Base-by-base conservation (phyloP, 2,113 vertebrate species). In the Entomyzon cyanotis region DNA sequence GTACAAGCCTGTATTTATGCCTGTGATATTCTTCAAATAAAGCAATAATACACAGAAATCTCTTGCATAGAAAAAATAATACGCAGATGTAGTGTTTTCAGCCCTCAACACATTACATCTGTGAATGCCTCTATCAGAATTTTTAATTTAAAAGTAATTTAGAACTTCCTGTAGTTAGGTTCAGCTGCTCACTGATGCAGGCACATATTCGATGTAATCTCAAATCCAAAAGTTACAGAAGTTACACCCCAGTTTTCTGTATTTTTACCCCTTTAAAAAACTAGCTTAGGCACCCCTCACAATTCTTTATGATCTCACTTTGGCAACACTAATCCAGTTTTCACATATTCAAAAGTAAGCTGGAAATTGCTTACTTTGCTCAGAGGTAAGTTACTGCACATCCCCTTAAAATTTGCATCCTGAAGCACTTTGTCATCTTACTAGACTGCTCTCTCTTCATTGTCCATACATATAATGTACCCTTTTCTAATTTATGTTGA, bases 61-160 rank as follows among this genome's bases (percentile, higher is more conserved):
- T 42, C 2, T 30, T 67, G 13, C 15, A 21, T 10, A 23, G 24
- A 50, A 47, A 70, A 68, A 84, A 33, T 8, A 35, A 31, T 44
- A 35, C 11, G 10, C 28, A 60, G 44, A 12, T n/a, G 6, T 4
- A 44, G 28, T 5, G 14, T 76, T 19, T 22, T 83, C 21, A 55
- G 46, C 9, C 28, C 35, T 81, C 47, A 70, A 46, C 15, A n/a
- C 0, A 1, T 23, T 62, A 41, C 4, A 2, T 17, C 20, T 10
- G 4, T 73, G 53, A 83, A 46, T 50, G 33, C 3, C 21, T 44
- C 14, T 17, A 37, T 31, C n/a, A 78, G 18, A 4, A 68, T 31
- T 91, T 71, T 87, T 55, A 15, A 76, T 37, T 69, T 75, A 35
- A 84, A 70, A 71, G 24, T 41, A 0, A 21, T 84, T 84, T 64